phyloP scores from a whole-genome alignment of 2,797 vertebrate genomes.

The Sternarchorhynchus goeldii region DNA sequence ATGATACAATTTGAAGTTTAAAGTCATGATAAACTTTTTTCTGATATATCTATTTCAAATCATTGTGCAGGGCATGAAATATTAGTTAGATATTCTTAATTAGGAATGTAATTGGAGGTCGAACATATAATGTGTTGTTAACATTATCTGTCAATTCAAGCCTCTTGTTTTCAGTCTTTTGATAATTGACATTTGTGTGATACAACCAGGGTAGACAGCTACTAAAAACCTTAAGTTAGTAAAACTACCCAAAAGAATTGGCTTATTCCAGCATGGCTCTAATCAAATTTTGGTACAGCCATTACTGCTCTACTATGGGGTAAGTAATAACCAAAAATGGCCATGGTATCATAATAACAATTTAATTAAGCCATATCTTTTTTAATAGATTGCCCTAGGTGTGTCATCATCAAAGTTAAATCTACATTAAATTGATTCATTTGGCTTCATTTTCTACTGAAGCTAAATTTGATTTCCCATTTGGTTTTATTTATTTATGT shows the following conservation, averaged over 20 bases:
- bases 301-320: neutral
- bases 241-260: neutral
- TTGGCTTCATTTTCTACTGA: slow-evolving; percentile 29
- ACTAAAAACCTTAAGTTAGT: slow-evolving; percentile 1
- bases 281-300: neutral
- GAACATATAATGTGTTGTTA: neutral
- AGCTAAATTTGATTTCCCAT: slow-evolving; percentile 45
- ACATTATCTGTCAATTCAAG: neutral
- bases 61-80: too few species aligned
- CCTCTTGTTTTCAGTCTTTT: neutral
- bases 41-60: neutral
- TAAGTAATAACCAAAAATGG: neutral
- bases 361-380: neutral
- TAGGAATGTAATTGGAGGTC: neutral
- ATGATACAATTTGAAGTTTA: too few species aligned
- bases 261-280: neutral
- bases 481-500: slow-evolving; percentile 49
- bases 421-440: slow-evolving; percentile 32
- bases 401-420: slow-evolving; percentile 37
- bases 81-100: neutral
- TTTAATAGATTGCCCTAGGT: slow-evolving; percentile 23
- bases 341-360: neutral
- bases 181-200: neutral
- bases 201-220: neutral
- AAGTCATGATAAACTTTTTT: too few species aligned